Base-by-base conservation (phyloP, 1,140 invertebrate genomes). In the Scaptomyza graminum region DNA sequence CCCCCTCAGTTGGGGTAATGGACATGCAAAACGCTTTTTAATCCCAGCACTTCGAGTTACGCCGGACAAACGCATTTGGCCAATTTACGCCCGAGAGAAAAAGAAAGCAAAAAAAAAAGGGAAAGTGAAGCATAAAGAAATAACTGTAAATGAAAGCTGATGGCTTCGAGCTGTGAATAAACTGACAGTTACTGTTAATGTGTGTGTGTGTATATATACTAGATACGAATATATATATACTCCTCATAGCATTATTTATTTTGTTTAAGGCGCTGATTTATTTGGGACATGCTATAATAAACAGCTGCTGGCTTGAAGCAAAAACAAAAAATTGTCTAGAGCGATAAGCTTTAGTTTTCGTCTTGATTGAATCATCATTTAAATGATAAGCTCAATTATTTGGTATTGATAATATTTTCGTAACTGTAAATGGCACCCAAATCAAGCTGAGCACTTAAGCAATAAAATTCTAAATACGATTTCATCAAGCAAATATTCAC, bases 1-100 rank as follows among this genome's bases (percentile, higher is more conserved):
- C 43, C 44, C 15, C 51, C 8, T 28, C n/a, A 5, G 7, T n/a
- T 13, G 15, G 18, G 25, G 62, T 72, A 72, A 72, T 74, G 78
- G 80, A 60, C 81, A 84, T 85, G 81, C 81, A 84, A 84, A 84
- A 74, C 81, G 81, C 74, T 84, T 84, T 84, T 84, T 84, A 84
- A 84, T 84, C 81, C 81, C 74, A 60, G 67, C 49, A 60, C 51
- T 70, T 61, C 25, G n/a, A 34, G 15, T 25, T 43, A 61, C 44
- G 25, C 39, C 37, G 69, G 68, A 22, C 62, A 51, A 65, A 59
- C 46, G 52, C 67, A 57, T 65, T 65, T 66, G 63, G 54, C 69
- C 69, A 66, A 72, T 72, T 72, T 72, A 57, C 18, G 55, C n/a
- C 31, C 25, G 50, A 71, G 62, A 44, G 44, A 37, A 44, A 70